These are phyloP conservation scores for Drosophila colorata DNA, from an alignment of 2,888 invertebrate species.

Conservation along the genomic window DNA sequence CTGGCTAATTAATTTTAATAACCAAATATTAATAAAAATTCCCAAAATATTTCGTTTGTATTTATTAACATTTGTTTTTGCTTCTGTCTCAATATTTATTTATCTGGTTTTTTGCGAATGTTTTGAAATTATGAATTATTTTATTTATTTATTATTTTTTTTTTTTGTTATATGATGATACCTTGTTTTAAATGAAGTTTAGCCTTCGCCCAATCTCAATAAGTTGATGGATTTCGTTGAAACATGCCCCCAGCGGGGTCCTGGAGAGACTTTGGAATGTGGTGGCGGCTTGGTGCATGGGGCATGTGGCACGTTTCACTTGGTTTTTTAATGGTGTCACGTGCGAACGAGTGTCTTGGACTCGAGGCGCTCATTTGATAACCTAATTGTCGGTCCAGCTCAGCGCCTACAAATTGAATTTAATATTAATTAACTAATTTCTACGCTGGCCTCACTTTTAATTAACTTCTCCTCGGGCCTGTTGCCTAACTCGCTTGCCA, in stretches of 20 bases:
- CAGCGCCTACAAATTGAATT: slow-evolving; percentile 67
- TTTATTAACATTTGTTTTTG: neutral
- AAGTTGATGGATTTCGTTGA: slow-evolving; percentile 6
- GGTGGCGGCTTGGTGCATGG: neutral
- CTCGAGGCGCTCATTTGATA: slow-evolving; percentile 67
- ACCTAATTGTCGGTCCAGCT: slow-evolving; percentile 59
- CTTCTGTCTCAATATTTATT: neutral
- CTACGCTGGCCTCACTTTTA: slow-evolving; percentile 58
- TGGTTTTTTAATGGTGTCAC: slow-evolving; percentile 53
- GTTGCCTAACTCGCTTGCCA: slow-evolving; percentile 21
- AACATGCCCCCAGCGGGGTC: slow-evolving; percentile 15
- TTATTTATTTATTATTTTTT: too few species aligned
- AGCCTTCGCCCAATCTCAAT: neutral
- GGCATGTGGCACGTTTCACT: slow-evolving; percentile 22
- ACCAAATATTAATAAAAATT: too few species aligned
- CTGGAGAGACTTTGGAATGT: neutral
- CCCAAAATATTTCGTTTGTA: neutral
- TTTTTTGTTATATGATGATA: too few species aligned
- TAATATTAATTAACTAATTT: slow-evolving; percentile 75
- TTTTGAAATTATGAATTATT: too few species aligned
- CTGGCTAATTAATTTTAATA: too few species aligned
- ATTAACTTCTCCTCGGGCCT: slow-evolving; percentile 46
- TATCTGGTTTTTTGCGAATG: neutral
- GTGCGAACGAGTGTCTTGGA: slow-evolving; percentile 39
- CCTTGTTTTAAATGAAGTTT: too few species aligned